Evolutionary conservation across 2,888 invertebrate genomes (phyloP).

Genomic region (Lordiphosa andalusiaca): DNA sequence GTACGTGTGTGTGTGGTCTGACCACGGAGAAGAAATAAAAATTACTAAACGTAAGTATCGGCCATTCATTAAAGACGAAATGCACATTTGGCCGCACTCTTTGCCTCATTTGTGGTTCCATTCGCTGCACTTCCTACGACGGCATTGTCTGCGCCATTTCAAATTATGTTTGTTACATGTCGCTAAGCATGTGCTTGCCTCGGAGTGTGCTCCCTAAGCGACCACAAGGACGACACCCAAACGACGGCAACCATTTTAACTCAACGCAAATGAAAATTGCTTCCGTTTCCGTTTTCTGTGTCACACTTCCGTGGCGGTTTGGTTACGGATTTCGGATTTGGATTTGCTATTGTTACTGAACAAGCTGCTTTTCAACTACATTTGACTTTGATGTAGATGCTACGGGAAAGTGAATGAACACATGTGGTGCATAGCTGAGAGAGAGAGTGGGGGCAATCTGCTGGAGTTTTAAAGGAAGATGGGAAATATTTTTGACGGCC

Average conservation of each 20-base stretch:
- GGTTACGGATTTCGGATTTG: slow-evolving; percentile 37
- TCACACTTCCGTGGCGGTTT: slow-evolving; percentile 43
- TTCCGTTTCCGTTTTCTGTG: slow-evolving; percentile 65
- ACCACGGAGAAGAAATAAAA: slow-evolving; percentile 14
- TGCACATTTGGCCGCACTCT: slow-evolving; percentile 44
- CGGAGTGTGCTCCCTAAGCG: slow-evolving; percentile 19
- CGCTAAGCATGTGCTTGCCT: slow-evolving; percentile 44
- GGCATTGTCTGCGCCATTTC: slow-evolving; percentile 26
- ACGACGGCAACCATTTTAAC: slow-evolving; percentile 50
- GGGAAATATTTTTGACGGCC: no score
- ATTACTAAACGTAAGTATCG: slow-evolving; percentile 27
- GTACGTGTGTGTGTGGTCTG: slow-evolving; percentile 4
- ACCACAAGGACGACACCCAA: slow-evolving; percentile 45
- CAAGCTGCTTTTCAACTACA: slow-evolving; percentile 22
- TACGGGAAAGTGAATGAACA: neutral
- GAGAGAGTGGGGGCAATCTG: slow-evolving; percentile 1
- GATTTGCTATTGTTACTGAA: slow-evolving; percentile 63
- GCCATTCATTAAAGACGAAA: slow-evolving; percentile 65
- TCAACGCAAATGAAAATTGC: slow-evolving; percentile 73
- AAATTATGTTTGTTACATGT: slow-evolving; percentile 66
- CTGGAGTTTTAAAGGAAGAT: no score
- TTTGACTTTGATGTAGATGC: slow-evolving; percentile 23
- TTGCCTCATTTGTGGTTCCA: slow-evolving; percentile 60
- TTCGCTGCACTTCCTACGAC: slow-evolving; percentile 12
- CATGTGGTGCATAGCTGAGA: neutral